phyloP scores from a whole-genome alignment of 2,797 vertebrate species.

The Squalus acanthias region DNA sequence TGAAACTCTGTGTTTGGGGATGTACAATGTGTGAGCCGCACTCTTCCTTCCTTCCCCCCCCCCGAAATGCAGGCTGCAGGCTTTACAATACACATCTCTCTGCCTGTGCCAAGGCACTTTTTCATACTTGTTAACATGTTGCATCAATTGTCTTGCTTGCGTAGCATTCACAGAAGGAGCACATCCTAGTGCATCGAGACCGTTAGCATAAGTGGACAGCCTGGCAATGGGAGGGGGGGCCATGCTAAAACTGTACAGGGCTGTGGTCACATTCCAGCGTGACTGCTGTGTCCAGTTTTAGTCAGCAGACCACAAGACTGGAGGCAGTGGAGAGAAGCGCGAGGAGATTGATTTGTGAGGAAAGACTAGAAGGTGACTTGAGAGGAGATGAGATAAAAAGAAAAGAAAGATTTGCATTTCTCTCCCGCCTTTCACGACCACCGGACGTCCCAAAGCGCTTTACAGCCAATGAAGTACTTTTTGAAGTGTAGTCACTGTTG shows the following conservation, averaged over 20 bases:
- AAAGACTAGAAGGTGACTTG: not conserved
- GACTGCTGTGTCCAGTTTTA: not conserved
- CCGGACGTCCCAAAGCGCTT: too few species aligned
- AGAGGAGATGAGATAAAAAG: not conserved
- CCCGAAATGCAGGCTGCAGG: not conserved
- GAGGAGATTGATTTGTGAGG: not conserved
- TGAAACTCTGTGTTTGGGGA: not conserved
- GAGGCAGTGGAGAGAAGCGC: too few species aligned
- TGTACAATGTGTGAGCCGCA: not conserved
- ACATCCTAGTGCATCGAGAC: not conserved
- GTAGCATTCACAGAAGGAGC: not conserved
- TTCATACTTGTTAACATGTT: not conserved
- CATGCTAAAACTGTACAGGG: not conserved
- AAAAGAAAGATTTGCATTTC: too few species aligned
- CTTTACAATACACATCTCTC: not conserved
- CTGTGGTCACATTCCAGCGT: not conserved
- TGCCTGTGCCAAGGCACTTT: not conserved
- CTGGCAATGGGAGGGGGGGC: not conserved
- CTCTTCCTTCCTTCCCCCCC: not conserved
- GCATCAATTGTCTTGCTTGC: not conserved
- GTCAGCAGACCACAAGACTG: not conserved
- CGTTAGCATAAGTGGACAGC: not conserved
- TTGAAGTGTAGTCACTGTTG: too few species aligned
- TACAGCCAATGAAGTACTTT: too few species aligned
- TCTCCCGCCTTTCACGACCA: too few species aligned